These are phyloP conservation scores for Neofelis nebulosa DNA, from an alignment of 2,113 vertebrate species.

Conservation along the genomic window DNA sequence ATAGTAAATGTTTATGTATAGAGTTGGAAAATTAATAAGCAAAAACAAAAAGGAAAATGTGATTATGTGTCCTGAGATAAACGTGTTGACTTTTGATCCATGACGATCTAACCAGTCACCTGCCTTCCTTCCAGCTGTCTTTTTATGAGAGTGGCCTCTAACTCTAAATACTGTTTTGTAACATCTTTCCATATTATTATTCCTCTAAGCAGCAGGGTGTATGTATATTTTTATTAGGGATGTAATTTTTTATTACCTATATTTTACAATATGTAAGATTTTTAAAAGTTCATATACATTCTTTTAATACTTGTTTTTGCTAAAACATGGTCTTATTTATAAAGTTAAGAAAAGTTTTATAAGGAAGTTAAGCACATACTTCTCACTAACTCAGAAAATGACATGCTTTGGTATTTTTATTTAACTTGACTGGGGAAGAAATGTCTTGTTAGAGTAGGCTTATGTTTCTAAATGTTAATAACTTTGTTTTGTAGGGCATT, in stretches of 20 bases:
- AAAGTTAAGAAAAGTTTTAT: background rate
- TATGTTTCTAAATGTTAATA: constrained; percentile 37
- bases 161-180: background rate
- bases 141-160: background rate
- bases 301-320: background rate
- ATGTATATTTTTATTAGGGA: background rate
- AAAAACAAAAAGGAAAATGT: background rate
- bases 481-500: constrained; percentile 87
- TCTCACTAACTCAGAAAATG: background rate
- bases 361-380: constrained; percentile 30
- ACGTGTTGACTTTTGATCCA: background rate
- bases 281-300: constrained; percentile 9
- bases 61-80: background rate
- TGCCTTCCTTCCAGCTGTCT: background rate
- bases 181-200: background rate
- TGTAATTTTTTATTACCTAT: background rate
- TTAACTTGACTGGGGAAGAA: background rate
- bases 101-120: background rate
- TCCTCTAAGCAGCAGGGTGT: background rate
- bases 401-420: background rate
- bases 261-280: background rate
- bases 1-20: background rate
- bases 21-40: background rate
- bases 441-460: background rate
- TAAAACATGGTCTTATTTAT: background rate